phyloP scores from a whole-genome alignment of 2,888 invertebrate genomes.

The Scelioninae gen. 1 region DNA sequence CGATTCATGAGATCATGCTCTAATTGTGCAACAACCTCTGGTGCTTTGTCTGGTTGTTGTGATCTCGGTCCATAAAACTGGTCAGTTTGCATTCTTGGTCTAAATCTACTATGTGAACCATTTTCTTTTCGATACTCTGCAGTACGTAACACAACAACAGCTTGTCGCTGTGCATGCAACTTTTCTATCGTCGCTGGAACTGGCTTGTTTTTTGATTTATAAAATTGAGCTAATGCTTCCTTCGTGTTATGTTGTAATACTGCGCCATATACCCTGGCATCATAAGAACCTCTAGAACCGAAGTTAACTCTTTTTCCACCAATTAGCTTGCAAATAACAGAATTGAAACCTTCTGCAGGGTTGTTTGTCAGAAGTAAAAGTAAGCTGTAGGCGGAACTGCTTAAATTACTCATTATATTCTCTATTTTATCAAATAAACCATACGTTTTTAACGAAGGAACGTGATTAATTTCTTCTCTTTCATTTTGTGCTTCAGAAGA shows the following conservation, averaged over 20 bases:
- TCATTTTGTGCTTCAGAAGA: not conserved
- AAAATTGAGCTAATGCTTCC: not conserved
- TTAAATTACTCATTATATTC: not conserved
- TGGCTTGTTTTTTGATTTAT: not conserved
- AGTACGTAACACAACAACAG: not conserved
- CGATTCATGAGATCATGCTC: not conserved
- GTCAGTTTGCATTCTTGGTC: too few species aligned
- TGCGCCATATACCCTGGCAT: not conserved
- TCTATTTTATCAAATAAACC: not conserved
- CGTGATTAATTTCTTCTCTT: slow-evolving; percentile 1
- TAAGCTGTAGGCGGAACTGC: not conserved
- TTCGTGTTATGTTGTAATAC: not conserved
- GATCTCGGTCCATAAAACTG: too few species aligned
- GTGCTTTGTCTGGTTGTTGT: too few species aligned
- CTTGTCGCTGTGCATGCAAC: not conserved
- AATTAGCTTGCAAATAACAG: slow-evolving; percentile 33
- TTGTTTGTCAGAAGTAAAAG: too few species aligned
- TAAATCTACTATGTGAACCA: not conserved
- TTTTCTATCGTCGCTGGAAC: not conserved
- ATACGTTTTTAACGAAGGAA: not conserved
- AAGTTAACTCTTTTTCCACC: slow-evolving; percentile 40
- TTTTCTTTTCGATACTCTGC: not conserved
- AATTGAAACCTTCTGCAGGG: too few species aligned
- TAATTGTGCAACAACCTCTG: not conserved
- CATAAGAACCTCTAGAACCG: slow-evolving; percentile 1